phyloP scores from a whole-genome alignment of 2,797 vertebrate species.

The Atherinosoma microstoma region DNA sequence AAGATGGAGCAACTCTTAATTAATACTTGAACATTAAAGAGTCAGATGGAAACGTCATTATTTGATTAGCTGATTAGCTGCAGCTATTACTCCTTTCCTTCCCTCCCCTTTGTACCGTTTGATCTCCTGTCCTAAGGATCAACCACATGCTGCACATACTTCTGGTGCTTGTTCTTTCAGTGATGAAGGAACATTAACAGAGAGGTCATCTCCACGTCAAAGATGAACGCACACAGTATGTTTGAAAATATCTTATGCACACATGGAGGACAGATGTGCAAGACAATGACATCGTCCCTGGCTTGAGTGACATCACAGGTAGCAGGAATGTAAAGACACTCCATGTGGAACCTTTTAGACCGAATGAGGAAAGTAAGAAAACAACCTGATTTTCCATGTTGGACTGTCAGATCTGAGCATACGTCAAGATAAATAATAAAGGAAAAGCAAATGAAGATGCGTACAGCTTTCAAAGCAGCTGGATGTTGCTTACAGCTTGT shows the following conservation, averaged over 20 bases:
- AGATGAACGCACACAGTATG: too few relatives aligned
- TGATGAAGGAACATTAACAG: conserved; percentile 1
- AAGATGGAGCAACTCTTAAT: background rate
- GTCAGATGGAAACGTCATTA: background rate
- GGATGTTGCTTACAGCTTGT: background rate
- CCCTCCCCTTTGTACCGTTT: background rate
- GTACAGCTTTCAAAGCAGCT: too few relatives aligned
- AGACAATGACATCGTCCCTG: background rate
- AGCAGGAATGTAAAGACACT: background rate
- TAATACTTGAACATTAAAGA: too few relatives aligned
- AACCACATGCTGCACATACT: background rate
- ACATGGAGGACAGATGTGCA: conserved; percentile 1
- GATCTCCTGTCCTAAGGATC: background rate
- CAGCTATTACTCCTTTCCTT: background rate
- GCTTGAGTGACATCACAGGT: too few relatives aligned
- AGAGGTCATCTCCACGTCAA: background rate
- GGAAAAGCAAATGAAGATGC: too few relatives aligned
- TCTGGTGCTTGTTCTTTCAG: background rate
- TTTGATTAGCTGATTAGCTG: background rate
- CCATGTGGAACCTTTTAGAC: too few relatives aligned
- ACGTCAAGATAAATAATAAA: too few relatives aligned
- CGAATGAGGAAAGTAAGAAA: too few relatives aligned
- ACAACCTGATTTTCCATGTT: too few relatives aligned
- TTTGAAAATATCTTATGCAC: background rate
- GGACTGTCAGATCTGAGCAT: too few relatives aligned